Evolutionary conservation across 1,140 invertebrate genomes (phyloP).

Genomic region (Andricus grossulariae): DNA sequence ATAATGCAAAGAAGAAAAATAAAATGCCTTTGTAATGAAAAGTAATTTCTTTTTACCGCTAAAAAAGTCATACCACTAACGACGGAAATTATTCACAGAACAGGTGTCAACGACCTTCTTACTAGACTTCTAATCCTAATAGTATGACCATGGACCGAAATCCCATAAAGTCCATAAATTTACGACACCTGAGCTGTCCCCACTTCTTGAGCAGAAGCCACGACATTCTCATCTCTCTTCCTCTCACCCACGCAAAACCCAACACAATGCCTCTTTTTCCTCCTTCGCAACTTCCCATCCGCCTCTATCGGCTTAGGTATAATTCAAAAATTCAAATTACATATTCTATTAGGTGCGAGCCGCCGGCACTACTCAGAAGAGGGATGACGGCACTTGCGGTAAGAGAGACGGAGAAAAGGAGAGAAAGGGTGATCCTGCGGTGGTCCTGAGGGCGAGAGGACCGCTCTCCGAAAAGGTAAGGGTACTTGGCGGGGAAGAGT

Average conservation of each 20-base stretch:
- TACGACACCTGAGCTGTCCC: constrained; percentile 48
- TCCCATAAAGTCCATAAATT: constrained; percentile 66
- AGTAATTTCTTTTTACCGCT: too few species aligned
- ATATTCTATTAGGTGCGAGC: constrained; percentile 73
- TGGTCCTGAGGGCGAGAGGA: constrained; percentile 46
- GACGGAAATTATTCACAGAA: constrained; percentile 40
- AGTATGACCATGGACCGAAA: constrained; percentile 47
- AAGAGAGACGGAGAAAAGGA: constrained; percentile 39
- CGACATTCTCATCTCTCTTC: constrained; percentile 41
- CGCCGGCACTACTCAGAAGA: constrained; percentile 42
- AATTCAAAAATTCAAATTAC: constrained; percentile 71
- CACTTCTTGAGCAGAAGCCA: constrained; percentile 39
- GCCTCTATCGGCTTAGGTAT: constrained; percentile 35
- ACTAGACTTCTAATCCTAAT: constrained; percentile 43
- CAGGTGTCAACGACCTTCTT: constrained; percentile 5
- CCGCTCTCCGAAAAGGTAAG: constrained; percentile 41
- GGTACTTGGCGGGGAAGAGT: constrained; percentile 43
- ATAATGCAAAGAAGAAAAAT: too few species aligned
- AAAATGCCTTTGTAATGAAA: too few species aligned
- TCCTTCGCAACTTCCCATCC: neutral
- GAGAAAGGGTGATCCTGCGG: constrained; percentile 44
- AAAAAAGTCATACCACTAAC: neutral
- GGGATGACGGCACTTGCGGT: constrained; percentile 34
- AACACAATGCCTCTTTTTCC: constrained; percentile 12
- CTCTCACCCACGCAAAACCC: constrained; percentile 47